Percentiles rank a stretch among this genome's conserved stretches.
phyloP scores from a whole-genome alignment of 2,888 invertebrate species.

The Clostera curtula region DNA sequence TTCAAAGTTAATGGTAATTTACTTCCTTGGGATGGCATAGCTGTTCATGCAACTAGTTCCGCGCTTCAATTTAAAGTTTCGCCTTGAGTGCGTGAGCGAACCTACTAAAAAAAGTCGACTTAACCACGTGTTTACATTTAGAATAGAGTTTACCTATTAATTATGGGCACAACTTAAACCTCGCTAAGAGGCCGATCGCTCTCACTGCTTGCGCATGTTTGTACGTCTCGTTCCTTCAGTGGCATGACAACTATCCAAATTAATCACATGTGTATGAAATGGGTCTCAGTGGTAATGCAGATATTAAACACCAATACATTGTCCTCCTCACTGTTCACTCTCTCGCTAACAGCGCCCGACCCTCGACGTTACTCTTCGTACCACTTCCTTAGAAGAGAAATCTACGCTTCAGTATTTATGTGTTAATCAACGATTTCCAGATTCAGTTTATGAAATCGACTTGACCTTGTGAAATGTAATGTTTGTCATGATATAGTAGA shows the following conservation, averaged over 20 bases:
- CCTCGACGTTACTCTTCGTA: constrained; percentile 56
- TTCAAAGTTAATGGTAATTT: constrained; percentile 44
- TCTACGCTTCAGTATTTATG: constrained; percentile 30
- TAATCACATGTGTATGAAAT: constrained; percentile 58
- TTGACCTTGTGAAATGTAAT: too few relatives aligned
- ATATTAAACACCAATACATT: constrained; percentile 52
- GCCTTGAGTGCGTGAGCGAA: constrained; percentile 32
- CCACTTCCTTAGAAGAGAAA: constrained; percentile 42
- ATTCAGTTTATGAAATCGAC: too few relatives aligned
- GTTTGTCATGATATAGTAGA: too few relatives aligned
- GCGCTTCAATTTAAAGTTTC: constrained; percentile 46
- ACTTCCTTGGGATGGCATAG: constrained; percentile 33
- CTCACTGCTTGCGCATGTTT: constrained; percentile 67
- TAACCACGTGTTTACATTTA: constrained; percentile 19
- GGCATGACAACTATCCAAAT: constrained; percentile 63
- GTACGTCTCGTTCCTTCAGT: constrained; percentile 57
- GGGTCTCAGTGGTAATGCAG: constrained; percentile 62
- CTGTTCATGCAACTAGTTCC: constrained; percentile 29
- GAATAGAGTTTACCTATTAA: constrained; percentile 18
- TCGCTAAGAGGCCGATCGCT: constrained; percentile 62
- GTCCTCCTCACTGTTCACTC: constrained; percentile 55
- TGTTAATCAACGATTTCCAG: too few relatives aligned
- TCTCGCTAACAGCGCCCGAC: constrained; percentile 54
- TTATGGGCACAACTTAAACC: constrained; percentile 58
- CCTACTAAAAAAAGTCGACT: constrained; percentile 22